Conservation (phyloP, 2,797 vertebrate species). For the Eleutherodactylus coqui region DNA sequence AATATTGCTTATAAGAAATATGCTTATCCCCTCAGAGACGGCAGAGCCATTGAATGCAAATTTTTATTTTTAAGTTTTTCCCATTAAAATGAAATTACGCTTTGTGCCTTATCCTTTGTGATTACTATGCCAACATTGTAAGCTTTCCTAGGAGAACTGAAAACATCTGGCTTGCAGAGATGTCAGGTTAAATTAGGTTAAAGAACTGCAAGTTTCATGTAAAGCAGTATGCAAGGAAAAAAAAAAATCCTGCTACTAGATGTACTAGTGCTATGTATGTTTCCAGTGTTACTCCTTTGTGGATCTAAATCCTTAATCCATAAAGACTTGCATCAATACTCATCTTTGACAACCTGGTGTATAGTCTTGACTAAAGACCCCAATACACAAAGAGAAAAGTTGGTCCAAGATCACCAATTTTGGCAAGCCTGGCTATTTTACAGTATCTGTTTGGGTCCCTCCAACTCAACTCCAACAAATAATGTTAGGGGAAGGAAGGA, state of each 20-base stretch:
- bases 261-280: neutral
- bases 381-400: no score
- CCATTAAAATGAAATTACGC: constrained; percentile 56
- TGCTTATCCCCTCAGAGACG: constrained; percentile 54
- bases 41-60: constrained; percentile 45
- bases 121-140: constrained; percentile 60
- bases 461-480: no score
- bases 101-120: constrained; percentile 53
- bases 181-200: constrained; percentile 61
- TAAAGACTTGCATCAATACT: neutral
- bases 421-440: no score
- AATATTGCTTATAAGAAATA: constrained; percentile 58
- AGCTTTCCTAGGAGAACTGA: constrained; percentile 50
- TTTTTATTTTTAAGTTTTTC: constrained; percentile 30
- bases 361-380: no score
- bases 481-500: no score
- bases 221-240: constrained; percentile 18
- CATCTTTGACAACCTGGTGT: no score
- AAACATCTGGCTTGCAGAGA: constrained; percentile 61
- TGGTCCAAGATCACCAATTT: no score
- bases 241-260: neutral
- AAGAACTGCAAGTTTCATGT: constrained; percentile 34
- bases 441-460: no score
- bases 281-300: neutral
- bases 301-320: neutral